Base-by-base conservation (phyloP, 1,140 invertebrate species). In the Apolygus lucorum region DNA sequence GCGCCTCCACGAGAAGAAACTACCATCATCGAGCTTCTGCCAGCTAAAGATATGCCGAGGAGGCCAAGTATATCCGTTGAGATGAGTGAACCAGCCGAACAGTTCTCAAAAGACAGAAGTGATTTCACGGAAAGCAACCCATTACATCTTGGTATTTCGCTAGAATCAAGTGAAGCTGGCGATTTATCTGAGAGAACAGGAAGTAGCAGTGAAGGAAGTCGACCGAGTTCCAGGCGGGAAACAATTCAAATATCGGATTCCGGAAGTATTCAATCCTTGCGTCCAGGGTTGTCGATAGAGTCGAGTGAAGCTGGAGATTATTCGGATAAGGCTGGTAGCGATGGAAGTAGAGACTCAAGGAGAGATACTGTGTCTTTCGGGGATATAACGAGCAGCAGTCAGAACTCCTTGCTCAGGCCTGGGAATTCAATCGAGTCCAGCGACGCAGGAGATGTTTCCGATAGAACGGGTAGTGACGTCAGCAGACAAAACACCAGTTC, bases 401-500 rank as follows among this genome's bases (percentile, higher is more conserved):
- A 74, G 28, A 69, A 69, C 22, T 70, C 73, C 25, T 42, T 77
- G 42, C 26, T 76, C 34, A 69, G 76, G 52, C 77, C 76, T 4
- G 83, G 81, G 0, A 83, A 83, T 72, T 87, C 85, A 1, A 79
- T 86, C 2, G 85, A 86, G 73, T 87, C 85, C 0, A 87, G 82
- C 70, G 85, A 87, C 68, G 79, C 81, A 8, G 80, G 81, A 0
- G 82, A 82, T 28, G 79, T 80, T 4, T 84, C 85, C 0, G 85
- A 82, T 25, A 77, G 83, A 14, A 85, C 84, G 0, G 83, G 82
- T 0, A 86, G 83, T 21, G 77, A 76, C 8, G 76, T 77, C 0
- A 71, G 71, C 34, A 63, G 73, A 2, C 74, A 74, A 2, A 77
- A 75, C 14, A 78, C 76, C 0, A 72, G 74, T 2, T 76, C 76